These are phyloP conservation scores for Apamea epomidion DNA, from an alignment of 2,888 invertebrate species.

Conservation along the genomic window DNA sequence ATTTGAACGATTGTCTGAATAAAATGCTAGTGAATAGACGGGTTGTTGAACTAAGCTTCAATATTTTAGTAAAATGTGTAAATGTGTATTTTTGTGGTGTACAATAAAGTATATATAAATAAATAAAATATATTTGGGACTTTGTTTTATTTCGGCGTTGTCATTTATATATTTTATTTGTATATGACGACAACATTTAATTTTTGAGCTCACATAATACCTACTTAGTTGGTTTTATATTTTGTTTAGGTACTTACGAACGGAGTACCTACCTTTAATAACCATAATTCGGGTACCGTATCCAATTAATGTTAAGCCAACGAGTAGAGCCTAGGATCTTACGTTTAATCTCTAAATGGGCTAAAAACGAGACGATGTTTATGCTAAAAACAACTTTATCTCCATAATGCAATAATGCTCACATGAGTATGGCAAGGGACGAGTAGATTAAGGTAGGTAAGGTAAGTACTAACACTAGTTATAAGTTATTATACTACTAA, in stretches of 20 bases:
- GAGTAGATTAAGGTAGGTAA: no score
- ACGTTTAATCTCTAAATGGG: no score
- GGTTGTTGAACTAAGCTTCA: slow-evolving; percentile 35
- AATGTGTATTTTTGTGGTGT: no score
- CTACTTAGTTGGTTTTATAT: background rate
- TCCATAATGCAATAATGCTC: no score
- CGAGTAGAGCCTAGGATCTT: background rate
- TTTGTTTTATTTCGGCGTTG: background rate
- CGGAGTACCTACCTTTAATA: background rate
- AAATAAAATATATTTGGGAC: background rate
- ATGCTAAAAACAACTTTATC: no score
- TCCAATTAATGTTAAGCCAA: slow-evolving; percentile 25
- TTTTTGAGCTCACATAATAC: background rate
- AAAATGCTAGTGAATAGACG: slow-evolving; percentile 14
- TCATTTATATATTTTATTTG: slow-evolving; percentile 7
- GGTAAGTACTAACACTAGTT: no score
- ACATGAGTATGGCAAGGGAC: no score
- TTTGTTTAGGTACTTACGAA: background rate
- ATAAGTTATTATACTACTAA: no score
- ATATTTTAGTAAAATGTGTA: background rate
- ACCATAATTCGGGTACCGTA: background rate
- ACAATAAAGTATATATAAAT: no score
- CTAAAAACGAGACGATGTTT: no score
- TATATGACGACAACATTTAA: background rate
- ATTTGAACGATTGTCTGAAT: slow-evolving; percentile 38